Evolutionary conservation across 2,113 vertebrate genomes (phyloP).

Genomic region (Rattus norvegicus): GRCr8 NC_086024.1:59532001-59532500

Average conservation of each 20-base stretch:
- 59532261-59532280: neutral
- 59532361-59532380: neutral
- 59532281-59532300: neutral
- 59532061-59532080: too few relatives aligned
- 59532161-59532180: too few relatives aligned
- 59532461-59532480: neutral
- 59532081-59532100: too few relatives aligned
- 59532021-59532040: too few relatives aligned
- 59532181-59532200: too few relatives aligned
- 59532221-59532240: neutral
- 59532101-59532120: too few relatives aligned
- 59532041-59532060: too few relatives aligned
- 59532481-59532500: neutral
- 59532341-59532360: slow-evolving; percentile 5
- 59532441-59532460: neutral
- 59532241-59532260: neutral
- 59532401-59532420: neutral
- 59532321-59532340: neutral
- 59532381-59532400: neutral
- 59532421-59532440: neutral
- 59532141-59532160: too few relatives aligned
- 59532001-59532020: too few relatives aligned
- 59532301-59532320: neutral
- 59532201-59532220: too few relatives aligned
- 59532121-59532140: too few relatives aligned